Percentiles rank a stretch among this genome's conserved stretches.
Evolutionary conservation across 2,888 invertebrate species (phyloP).

Genomic region (Anthophora plumipes): DNA sequence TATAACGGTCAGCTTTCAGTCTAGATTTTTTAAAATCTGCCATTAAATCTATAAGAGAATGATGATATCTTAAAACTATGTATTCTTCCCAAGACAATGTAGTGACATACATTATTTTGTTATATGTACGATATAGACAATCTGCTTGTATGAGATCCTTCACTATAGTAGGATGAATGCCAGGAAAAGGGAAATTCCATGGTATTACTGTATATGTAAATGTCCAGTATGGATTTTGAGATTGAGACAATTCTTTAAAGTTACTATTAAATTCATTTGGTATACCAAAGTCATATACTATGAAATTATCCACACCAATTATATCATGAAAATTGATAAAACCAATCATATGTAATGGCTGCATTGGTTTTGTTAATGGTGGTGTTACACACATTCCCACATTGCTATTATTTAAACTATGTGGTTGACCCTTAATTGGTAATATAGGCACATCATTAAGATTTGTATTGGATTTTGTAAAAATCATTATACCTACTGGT

Average conservation of each 20-base stretch:
- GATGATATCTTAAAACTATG: slow-evolving; percentile 87
- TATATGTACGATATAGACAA: slow-evolving; percentile 88
- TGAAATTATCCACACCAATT: slow-evolving; percentile 88
- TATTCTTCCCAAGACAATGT: slow-evolving; percentile 89
- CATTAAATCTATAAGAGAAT: slow-evolving; percentile 86
- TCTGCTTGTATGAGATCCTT: slow-evolving; percentile 87
- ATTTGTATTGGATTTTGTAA: slow-evolving; percentile 65
- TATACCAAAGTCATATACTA: slow-evolving; percentile 88
- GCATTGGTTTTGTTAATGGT: slow-evolving; percentile 86
- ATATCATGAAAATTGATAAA: slow-evolving; percentile 89
- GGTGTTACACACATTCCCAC: slow-evolving; percentile 89
- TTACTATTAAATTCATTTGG: slow-evolving; percentile 84
- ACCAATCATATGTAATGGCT: slow-evolving; percentile 87
- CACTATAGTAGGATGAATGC: slow-evolving; percentile 80
- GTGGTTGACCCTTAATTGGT: slow-evolving; percentile 67
- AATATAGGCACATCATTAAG: slow-evolving; percentile 70
- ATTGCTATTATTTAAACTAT: slow-evolving; percentile 83
- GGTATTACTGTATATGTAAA: slow-evolving; percentile 87
- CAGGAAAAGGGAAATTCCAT: slow-evolving; percentile 89
- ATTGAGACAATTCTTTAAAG: slow-evolving; percentile 82
- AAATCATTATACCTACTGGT: slow-evolving; percentile 80
- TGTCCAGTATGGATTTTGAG: slow-evolving; percentile 79
- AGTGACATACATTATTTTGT: slow-evolving; percentile 84
- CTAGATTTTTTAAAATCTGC: slow-evolving; percentile 85
- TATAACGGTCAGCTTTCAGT: slow-evolving; percentile 85